phyloP scores from a whole-genome alignment of 2,888 invertebrate genomes.

The Dugesia japonica region DNA sequence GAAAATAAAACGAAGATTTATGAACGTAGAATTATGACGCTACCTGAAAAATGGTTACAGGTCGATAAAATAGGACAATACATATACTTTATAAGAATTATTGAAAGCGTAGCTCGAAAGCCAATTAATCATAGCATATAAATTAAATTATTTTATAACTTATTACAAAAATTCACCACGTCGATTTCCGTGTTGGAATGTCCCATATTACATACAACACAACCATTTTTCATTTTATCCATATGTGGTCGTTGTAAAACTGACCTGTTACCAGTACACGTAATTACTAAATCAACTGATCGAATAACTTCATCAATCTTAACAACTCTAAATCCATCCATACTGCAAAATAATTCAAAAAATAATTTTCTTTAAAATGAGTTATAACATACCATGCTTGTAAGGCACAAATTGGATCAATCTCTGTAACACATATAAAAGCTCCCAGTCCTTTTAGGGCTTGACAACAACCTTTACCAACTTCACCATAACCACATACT shows the following conservation, averaged over 20 bases:
- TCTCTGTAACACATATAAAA: conserved; percentile 78
- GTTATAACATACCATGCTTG: conserved; percentile 61
- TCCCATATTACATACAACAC: conserved; percentile 88
- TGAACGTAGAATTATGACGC: too few relatives aligned
- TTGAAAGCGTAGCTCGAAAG: too few relatives aligned
- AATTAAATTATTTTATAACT: background rate
- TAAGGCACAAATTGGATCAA: conserved; percentile 88
- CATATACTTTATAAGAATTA: too few relatives aligned
- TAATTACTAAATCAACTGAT: conserved; percentile 80
- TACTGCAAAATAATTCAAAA: conserved; percentile 52
- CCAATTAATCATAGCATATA: too few relatives aligned
- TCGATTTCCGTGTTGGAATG: conserved; percentile 90
- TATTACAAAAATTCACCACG: conserved; percentile 53
- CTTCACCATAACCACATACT: conserved; percentile 88
- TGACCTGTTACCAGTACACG: conserved; percentile 92
- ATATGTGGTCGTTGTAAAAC: conserved; percentile 82
- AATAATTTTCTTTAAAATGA: background rate
- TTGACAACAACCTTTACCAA: conserved; percentile 87
- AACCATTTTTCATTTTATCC: conserved; percentile 88
- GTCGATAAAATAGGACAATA: too few relatives aligned
- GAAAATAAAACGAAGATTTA: too few relatives aligned
- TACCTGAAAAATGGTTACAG: too few relatives aligned
- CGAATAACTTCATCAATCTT: conserved; percentile 78
- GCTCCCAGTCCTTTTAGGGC: conserved; percentile 81
- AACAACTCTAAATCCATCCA: conserved; percentile 88